These are phyloP conservation scores for Beroe forskalii DNA, from an alignment of 37 sponge, comb jelly and placozoan genomes.

Conservation along the genomic window DNA sequence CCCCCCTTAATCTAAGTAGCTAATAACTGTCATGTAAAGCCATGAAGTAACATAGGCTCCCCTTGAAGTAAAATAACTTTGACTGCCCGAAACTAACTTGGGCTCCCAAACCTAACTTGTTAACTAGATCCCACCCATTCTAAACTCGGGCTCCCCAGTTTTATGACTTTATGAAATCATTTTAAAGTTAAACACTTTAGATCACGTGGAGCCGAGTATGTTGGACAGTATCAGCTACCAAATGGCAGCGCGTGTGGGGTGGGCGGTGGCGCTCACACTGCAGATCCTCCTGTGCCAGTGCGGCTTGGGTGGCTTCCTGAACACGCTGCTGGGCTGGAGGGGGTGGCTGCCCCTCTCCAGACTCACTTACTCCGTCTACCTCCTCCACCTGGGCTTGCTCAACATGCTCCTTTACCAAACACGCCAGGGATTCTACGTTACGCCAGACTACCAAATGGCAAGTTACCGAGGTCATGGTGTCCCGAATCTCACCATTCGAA, in stretches of 20 bases:
- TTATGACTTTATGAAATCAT: no score
- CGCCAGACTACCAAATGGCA: conserved; percentile 11
- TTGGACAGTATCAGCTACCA: neutral
- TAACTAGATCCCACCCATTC: no score
- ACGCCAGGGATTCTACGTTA: neutral
- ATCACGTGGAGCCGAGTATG: neutral
- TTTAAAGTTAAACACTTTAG: no score
- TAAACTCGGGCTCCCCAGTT: no score
- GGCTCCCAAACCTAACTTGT: no score
- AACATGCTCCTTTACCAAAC: neutral
- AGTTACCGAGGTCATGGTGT: no score
- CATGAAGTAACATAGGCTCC: no score
- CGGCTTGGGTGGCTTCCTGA: conserved; percentile 7
- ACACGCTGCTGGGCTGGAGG: conserved; percentile 31
- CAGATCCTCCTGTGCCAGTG: neutral
- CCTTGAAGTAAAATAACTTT: no score
- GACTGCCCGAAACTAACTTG: no score
- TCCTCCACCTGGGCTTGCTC: neutral
- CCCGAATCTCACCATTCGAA: no score
- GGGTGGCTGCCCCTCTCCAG: conserved; percentile 22
- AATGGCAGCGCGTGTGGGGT: neutral
- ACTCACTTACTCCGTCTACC: conserved; percentile 17
- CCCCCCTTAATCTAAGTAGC: no score
- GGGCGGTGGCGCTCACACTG: neutral
- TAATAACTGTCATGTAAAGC: no score